Percentiles rank a stretch among this genome's conserved stretches.
phyloP scores from a whole-genome alignment of 2,888 invertebrate species.

The Protophormia terraenovae region DNA sequence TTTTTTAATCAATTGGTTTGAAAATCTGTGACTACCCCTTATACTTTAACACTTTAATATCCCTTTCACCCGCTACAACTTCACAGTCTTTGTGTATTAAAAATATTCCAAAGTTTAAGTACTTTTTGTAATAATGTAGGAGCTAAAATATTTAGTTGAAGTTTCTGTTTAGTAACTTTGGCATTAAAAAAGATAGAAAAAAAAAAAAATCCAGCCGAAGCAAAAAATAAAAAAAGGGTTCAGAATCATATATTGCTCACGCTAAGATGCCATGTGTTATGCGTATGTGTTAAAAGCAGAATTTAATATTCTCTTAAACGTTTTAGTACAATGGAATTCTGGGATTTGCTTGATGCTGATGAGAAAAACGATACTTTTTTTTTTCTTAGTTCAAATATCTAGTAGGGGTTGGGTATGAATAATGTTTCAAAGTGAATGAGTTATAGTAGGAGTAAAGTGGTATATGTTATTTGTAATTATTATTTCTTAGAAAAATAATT shows the following conservation, averaged over 20 bases:
- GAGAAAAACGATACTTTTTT: slow-evolving; percentile 34
- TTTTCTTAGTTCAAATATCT: background rate
- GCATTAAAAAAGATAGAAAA: background rate
- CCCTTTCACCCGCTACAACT: background rate
- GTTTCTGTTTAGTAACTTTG: background rate
- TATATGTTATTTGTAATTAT: slow-evolving; percentile 33
- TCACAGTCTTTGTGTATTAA: background rate
- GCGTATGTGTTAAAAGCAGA: slow-evolving; percentile 51
- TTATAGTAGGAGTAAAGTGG: background rate
- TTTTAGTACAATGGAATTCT: slow-evolving; percentile 35
- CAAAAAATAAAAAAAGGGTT: slow-evolving; percentile 53
- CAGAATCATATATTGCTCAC: background rate
- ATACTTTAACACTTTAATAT: background rate
- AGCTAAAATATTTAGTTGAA: slow-evolving; percentile 16
- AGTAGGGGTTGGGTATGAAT: background rate
- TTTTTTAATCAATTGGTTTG: no score
- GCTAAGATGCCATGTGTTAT: slow-evolving; percentile 44
- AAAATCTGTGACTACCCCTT: slow-evolving; percentile 5
- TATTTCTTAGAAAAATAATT: slow-evolving; percentile 62
- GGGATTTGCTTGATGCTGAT: slow-evolving; percentile 16
- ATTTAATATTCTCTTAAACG: slow-evolving; percentile 57
- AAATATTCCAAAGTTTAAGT: slow-evolving; percentile 46
- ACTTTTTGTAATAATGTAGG: slow-evolving; percentile 15
- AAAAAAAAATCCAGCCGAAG: background rate
- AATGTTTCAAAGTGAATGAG: background rate